phyloP scores from a whole-genome alignment of 2,888 invertebrate genomes.

The Helleia helle region DNA sequence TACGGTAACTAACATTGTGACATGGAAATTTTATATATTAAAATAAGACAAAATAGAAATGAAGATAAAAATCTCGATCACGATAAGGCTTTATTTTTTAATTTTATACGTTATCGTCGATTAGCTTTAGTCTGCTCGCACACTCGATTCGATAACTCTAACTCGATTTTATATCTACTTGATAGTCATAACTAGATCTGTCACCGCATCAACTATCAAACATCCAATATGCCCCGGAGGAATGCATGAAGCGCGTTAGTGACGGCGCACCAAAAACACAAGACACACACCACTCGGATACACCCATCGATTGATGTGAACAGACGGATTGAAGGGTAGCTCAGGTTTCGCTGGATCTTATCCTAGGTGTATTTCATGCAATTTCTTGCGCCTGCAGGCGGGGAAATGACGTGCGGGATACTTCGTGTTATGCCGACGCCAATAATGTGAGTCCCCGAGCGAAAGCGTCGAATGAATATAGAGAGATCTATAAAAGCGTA shows the following conservation, averaged over 20 bases:
- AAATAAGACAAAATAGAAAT: no score
- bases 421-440: conserved; percentile 48
- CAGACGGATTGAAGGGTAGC: conserved; percentile 20
- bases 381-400: conserved; percentile 63
- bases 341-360: conserved; percentile 32
- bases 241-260: conserved; percentile 36
- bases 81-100: no score
- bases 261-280: conserved; percentile 27
- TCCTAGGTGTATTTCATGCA: conserved; percentile 56
- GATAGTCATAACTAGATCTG: conserved; percentile 63
- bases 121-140: no score
- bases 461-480: conserved; percentile 32
- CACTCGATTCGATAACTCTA: no score
- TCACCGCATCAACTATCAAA: conserved; percentile 59
- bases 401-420: conserved; percentile 56
- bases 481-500: conserved; percentile 19
- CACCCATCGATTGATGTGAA: not conserved
- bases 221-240: conserved; percentile 59
- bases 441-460: conserved; percentile 43
- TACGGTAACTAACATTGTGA: no score
- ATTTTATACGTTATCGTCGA: no score
- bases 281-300: conserved; percentile 14
- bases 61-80: no score
- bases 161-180: not conserved
- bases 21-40: no score